A percentile compares a stretch with the other conserved stretches of the same genome.
phyloP scores from a whole-genome alignment of 1,140 invertebrate genomes.

The Chlorops oryzae region DNA sequence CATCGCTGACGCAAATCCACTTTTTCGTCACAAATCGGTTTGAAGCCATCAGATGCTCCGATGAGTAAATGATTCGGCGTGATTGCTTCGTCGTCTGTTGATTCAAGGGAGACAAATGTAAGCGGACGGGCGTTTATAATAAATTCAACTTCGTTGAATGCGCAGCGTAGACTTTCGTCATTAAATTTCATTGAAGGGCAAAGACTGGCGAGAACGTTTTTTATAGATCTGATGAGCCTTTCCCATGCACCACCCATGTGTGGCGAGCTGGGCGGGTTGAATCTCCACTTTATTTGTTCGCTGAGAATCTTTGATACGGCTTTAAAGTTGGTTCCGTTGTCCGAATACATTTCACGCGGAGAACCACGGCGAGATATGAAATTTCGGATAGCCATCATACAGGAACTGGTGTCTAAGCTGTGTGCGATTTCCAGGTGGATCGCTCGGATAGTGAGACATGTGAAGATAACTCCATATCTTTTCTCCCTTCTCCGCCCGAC shows the following conservation, averaged over 20 bases:
- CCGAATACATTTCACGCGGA: slow-evolving; percentile 26
- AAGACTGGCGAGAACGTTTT: slow-evolving; percentile 12
- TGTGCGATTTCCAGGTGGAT: slow-evolving; percentile 21
- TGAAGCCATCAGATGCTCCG: slow-evolving; percentile 8
- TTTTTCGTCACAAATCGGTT: not conserved
- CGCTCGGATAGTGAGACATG: slow-evolving; percentile 15
- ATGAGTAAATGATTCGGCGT: slow-evolving; percentile 30
- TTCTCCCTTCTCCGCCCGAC: too few species aligned
- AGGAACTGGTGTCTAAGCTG: too few species aligned
- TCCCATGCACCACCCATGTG: slow-evolving; percentile 33
- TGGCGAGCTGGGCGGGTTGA: slow-evolving; percentile 28
- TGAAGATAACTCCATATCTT: too few species aligned
- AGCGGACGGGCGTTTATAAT: slow-evolving; percentile 20
- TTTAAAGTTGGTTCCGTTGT: slow-evolving; percentile 42
- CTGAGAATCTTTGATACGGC: slow-evolving; percentile 26
- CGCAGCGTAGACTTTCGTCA: slow-evolving; percentile 18
- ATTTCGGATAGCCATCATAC: slow-evolving; percentile 14
- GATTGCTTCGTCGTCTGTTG: slow-evolving; percentile 21
- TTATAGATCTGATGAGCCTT: slow-evolving; percentile 15
- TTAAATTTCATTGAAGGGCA: slow-evolving; percentile 13
- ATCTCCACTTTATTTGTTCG: slow-evolving; percentile 20
- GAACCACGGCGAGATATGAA: slow-evolving; percentile 21
- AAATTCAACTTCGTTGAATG: slow-evolving; percentile 20
- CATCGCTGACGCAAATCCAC: not conserved
- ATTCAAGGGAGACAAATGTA: slow-evolving; percentile 23